Conservation (phyloP, 1,140 invertebrate species). For the Chionoecetes opilio region DNA sequence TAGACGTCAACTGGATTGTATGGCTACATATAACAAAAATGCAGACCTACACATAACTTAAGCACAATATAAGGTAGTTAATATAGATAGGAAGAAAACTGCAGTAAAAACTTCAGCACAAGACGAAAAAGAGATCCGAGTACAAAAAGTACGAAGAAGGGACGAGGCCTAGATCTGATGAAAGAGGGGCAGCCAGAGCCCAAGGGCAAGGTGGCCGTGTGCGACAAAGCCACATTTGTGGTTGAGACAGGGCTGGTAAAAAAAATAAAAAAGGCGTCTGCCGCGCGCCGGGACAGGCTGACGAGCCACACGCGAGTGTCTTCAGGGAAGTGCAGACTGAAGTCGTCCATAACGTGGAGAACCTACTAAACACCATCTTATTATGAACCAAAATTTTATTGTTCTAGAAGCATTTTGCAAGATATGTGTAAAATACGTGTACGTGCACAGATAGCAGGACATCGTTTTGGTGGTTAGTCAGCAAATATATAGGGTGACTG, state of each 20-base stretch:
- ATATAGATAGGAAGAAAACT: no score
- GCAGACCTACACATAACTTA: no score
- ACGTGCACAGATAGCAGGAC: neutral
- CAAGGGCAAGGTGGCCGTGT: neutral
- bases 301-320: neutral
- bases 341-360: neutral
- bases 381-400: no score
- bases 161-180: conserved; percentile 11
- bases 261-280: neutral
- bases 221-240: conserved; percentile 27
- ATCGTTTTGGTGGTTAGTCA: neutral
- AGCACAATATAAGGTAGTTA: no score
- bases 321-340: neutral
- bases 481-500: neutral
- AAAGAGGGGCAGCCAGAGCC: neutral
- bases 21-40: no score
- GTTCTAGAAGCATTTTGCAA: no score
- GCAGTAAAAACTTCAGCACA: no score
- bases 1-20: no score
- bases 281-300: neutral
- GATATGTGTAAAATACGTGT: neutral
- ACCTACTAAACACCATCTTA: no score
- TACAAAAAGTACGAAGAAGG: neutral
- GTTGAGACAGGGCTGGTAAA: conserved; percentile 5
- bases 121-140: no score